Percentiles rank a stretch among this genome's conserved stretches.
Conservation (phyloP, 1,140 invertebrate genomes). For the Calephelis nemesis region DNA sequence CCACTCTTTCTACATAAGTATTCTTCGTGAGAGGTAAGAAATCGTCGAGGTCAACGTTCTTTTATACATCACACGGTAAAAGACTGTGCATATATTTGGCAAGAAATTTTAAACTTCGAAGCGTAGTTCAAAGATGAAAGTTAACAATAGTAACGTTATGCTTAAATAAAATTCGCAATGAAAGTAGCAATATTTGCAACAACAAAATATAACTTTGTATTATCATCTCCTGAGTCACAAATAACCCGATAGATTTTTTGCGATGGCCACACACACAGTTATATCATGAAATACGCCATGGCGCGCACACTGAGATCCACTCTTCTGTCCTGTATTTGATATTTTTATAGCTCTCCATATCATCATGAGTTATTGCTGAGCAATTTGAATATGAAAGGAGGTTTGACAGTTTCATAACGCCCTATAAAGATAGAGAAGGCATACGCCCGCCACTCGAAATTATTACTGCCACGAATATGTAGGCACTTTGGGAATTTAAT, state of each 20-base stretch:
- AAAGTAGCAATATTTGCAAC: neutral
- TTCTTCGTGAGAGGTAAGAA: no score
- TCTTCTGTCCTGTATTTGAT: constrained; percentile 59
- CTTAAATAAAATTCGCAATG: no score
- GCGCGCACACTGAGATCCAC: constrained; percentile 1
- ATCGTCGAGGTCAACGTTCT: no score
- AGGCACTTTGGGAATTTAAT: constrained; percentile 3
- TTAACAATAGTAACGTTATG: no score
- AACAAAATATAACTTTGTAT: no score
- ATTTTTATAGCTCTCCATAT: constrained; percentile 71
- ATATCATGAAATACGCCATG: neutral
- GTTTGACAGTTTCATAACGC: constrained; percentile 60
- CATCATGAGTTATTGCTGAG: constrained; percentile 68
- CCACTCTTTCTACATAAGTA: no score
- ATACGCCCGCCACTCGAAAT: constrained; percentile 25
- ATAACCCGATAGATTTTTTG: constrained; percentile 8
- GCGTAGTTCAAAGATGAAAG: no score
- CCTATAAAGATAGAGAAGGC: constrained; percentile 41
- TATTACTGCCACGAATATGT: constrained; percentile 18
- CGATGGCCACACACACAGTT: neutral
- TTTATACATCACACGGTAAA: no score
- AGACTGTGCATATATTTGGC: no score
- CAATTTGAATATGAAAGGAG: constrained; percentile 70
- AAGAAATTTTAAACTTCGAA: no score
- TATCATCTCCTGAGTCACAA: neutral